Base-by-base conservation (phyloP, 2,888 invertebrate genomes). In the Drepanosiphum platanoidis region DNA sequence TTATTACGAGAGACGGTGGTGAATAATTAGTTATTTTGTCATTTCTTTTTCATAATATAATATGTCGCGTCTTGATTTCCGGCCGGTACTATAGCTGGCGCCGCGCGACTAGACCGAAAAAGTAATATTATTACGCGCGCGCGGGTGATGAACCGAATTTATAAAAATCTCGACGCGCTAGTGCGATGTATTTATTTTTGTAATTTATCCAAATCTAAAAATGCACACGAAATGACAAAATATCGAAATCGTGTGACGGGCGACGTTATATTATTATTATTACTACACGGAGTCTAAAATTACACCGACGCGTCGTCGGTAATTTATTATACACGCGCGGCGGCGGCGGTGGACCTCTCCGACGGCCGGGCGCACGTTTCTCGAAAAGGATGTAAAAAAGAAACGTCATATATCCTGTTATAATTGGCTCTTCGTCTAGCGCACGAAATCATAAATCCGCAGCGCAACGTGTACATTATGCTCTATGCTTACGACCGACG, bases 171-270 rank as follows among this genome's bases (percentile, higher is more conserved):
- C 64, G 7, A 27, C 4, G 3, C 70, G 13, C 39, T 52, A 52
- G 36, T 75, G 36, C 36, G 75, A 36, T 58, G n/a, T n/a, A 15
- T 75, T 78, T 78, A 39, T 70, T 81, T 70, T 81, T 81, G 70
- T 81, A 58, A 58, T 58, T 81, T 39, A 58, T 81, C 80, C 80
- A 81, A 81, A 71, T 81, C 68, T 70, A 81, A 82, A 82, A 82
- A 82, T 58, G 75, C 39, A 32, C 83, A 58, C 84, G 77, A 58
- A 68, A 68, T 39, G 84, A 68, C 74, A 46, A 22, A 52, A 83
- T 83, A 75, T 83, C 66, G 83, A 83, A 83, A 66, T 46, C 46
- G 83, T 34, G 71, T 32, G 42, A 81, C 32, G 71, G 71, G 71
- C 7, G 39, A 71, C 81, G 61, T 71, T 80, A 46, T 27, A 27